These are phyloP conservation scores for Drosophila subobscura DNA, from an alignment of 1,140 invertebrate species.

Conservation along the genomic window DNA sequence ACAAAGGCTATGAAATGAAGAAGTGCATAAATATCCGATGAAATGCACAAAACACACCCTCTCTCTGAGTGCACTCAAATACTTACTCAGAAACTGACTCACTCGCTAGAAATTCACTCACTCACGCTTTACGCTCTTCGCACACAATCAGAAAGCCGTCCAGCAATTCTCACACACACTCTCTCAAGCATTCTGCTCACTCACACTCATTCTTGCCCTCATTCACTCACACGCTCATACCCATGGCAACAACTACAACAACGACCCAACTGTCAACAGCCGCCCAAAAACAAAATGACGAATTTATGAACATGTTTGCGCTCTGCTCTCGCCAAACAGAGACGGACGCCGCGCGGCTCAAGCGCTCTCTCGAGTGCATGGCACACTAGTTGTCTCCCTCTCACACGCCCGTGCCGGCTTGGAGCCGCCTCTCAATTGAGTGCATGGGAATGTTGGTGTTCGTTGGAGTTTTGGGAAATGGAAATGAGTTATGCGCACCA, in stretches of 20 bases:
- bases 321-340: slow-evolving; percentile 43
- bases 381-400: slow-evolving; percentile 47
- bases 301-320: slow-evolving; percentile 80
- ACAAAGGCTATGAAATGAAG: slow-evolving; percentile 15
- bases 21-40: slow-evolving; percentile 55
- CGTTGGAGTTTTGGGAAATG: slow-evolving; percentile 52
- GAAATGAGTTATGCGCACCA: slow-evolving; percentile 61
- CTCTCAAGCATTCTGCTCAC: slow-evolving; percentile 12
- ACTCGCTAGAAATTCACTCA: slow-evolving; percentile 7
- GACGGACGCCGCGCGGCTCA: slow-evolving; percentile 5
- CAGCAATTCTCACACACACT: slow-evolving; percentile 26
- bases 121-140: neutral
- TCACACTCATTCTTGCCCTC: neutral
- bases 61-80: slow-evolving; percentile 20
- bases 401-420: neutral
- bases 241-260: slow-evolving; percentile 57
- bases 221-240: slow-evolving; percentile 22
- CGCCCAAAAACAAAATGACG: slow-evolving; percentile 81
- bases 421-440: slow-evolving; percentile 37
- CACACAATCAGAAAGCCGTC: neutral
- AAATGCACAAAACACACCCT: slow-evolving; percentile 61
- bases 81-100: neutral
- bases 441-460: slow-evolving; percentile 66
- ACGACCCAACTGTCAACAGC: slow-evolving; percentile 77
- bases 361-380: slow-evolving; percentile 10